These are phyloP conservation scores for Orbicella faveolata DNA, from an alignment of 64 coral and sea anemone species.

Conservation along the genomic window DNA sequence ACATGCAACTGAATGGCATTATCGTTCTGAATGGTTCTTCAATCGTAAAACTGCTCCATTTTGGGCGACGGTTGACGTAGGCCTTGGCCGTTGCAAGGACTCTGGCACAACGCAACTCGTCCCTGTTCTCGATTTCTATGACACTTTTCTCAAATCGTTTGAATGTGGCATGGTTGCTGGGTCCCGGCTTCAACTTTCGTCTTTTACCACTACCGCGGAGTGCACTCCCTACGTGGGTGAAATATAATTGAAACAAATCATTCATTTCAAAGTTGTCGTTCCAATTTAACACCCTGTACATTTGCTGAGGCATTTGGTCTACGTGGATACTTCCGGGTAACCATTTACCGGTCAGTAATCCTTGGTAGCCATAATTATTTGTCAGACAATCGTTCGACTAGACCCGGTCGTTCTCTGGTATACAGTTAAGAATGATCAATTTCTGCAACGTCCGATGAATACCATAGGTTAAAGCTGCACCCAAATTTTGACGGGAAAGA, in stretches of 20 bases:
- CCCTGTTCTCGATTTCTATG: not conserved
- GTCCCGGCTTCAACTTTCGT: constrained; percentile 10
- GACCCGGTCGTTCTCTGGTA: not conserved
- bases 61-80: not conserved
- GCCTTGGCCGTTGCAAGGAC: constrained; percentile 38
- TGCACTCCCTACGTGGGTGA: not conserved
- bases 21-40: not conserved
- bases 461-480: no score
- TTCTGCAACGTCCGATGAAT: not conserved
- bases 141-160: not conserved
- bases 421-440: not conserved
- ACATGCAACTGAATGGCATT: not conserved
- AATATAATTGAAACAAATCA: constrained; percentile 40
- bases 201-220: constrained; percentile 19
- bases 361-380: constrained; percentile 10
- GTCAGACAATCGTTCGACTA: constrained; percentile 5
- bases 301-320: constrained; percentile 1
- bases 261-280: constrained; percentile 33
- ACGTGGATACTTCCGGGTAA: not conserved
- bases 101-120: constrained; percentile 27
- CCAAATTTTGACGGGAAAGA: not conserved
- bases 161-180: not conserved
- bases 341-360: constrained; percentile 16
- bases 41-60: not conserved
- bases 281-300: constrained; percentile 22